Base-by-base conservation (phyloP, 1,140 invertebrate genomes). In the Drosophila pectinifera region DNA sequence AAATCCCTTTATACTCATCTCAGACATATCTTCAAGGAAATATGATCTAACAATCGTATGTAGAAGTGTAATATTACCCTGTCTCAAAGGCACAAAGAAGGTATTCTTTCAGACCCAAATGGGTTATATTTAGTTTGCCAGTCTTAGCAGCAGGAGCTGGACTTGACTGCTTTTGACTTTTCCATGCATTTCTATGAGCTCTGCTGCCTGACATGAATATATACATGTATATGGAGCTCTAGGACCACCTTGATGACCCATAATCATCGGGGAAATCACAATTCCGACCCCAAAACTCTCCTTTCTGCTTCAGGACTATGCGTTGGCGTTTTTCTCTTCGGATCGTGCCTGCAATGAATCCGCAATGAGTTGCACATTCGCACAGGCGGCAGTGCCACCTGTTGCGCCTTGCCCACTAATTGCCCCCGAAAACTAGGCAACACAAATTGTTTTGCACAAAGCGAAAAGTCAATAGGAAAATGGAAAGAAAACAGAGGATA, bases 351-450 rank as follows among this genome's bases (percentile, higher is more conserved):
- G 79, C 59, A 79, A 57, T 82, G 83, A 76, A 86, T 86, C 53
- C 70, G 69, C 62, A 86, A 86, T 86, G 75, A 86, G 75, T 59
- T 36, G 48, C 63, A 69, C 73, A 72, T 68, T 70, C 45, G 34
- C 38, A 41, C 36, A 28, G 28, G 43, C 31, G 24, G 36, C 43
- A 28, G 8, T 57, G 45, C 24, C 79, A 83, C 80, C 80, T 83
- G 80, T 83, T 84, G 80, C 57, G 5, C 51, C 4, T 26, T 28
- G 22, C 39, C 75, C 79, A 76, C 76, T 86, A 86, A 86, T 86
- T 86, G 83, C 51, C 48, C 63, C 46, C 38, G 34, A 80, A 85
- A 85, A 80, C 61, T 80, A 80, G 67, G 73, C 73, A 80, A 77
- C 81, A 72, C 62, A 61, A 74, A 74, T 74, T 77, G 78, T 70